Evolutionary conservation across 2,888 invertebrate genomes (phyloP), one percentile per base, ranked within the genome.

Genomic region (Troilus luridus): DNA sequence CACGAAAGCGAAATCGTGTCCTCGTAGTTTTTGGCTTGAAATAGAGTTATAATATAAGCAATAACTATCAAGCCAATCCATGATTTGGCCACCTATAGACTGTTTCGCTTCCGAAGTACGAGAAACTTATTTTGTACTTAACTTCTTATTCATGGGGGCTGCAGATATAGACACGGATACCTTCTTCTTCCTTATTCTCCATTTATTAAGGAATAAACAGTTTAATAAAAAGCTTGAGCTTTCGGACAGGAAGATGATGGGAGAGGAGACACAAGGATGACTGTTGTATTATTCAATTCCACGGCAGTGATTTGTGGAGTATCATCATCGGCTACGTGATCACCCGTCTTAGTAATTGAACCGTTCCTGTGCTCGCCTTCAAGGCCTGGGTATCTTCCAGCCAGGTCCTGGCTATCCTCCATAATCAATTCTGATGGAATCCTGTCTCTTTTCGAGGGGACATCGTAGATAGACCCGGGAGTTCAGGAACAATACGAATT

Each of bases 201-300:
- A 24, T 24, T 67, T 67, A 67, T 12, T 41, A 12, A 67, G 72
- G 41, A 41, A 77, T 41, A 41, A 41, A 2, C 41, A 41, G 1
- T 12, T 19, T 41, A 77, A 77, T 77, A 77, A 77, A 77, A 77
- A 17, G 72, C 14, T 8, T 0, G 27, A 67, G 24, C 67, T 17
- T 41, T 41, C 1, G 9, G 41, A 8, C 2, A 56, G 5, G 0
- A 12, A n/a, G 56, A n/a, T 0, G 54, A 56, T 3, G 11, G 19
- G 11, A 17, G 19, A 8, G 6, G 72, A 72, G 72, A 64, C 21
- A 54, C 54, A n/a, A 56, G 56, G 3, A 56, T 21, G 56, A 85
- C 85, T 85, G 54, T 58, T 56, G 85, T 85, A 85, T 85, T 85
- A 85, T 85, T 85, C 85, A 85, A 85, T 85, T 85, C 85, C 58